phyloP scores from a whole-genome alignment of 2,113 vertebrate genomes.

The Stictonetta naevosa region DNA sequence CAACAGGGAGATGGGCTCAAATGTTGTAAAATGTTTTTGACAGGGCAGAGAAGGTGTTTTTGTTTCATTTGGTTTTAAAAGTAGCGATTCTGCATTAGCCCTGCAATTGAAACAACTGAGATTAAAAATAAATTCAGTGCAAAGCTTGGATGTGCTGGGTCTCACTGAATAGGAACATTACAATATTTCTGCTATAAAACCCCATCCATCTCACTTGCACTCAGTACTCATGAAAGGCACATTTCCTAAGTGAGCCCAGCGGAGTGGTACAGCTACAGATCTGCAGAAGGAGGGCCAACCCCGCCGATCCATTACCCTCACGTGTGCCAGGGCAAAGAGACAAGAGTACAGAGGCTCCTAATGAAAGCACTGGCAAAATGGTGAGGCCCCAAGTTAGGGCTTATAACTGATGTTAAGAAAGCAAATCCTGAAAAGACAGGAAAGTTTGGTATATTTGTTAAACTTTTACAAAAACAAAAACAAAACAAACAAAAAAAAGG shows the following conservation, averaged over 20 bases:
- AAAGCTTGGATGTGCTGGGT: neutral
- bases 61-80: neutral
- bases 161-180: constrained; percentile 16
- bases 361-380: neutral
- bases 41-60: neutral
- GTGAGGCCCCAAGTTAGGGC: neutral
- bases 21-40: neutral
- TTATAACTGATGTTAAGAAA: neutral
- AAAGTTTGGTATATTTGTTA: neutral
- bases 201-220: constrained; percentile 31
- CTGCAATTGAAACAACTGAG: neutral
- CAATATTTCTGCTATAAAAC: constrained; percentile 30
- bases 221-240: neutral
- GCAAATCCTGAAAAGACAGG: neutral
- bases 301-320: neutral
- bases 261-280: neutral
- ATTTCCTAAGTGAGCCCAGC: neutral
- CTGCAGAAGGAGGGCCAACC: neutral
- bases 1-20: neutral
- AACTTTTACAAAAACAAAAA: neutral
- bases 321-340: neutral
- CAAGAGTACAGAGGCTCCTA: neutral
- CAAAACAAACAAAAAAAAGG: neutral
- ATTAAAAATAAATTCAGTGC: constrained; percentile 1
- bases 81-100: neutral